phyloP scores from a whole-genome alignment of 2,888 invertebrate species.

The Lobophora halterata region DNA sequence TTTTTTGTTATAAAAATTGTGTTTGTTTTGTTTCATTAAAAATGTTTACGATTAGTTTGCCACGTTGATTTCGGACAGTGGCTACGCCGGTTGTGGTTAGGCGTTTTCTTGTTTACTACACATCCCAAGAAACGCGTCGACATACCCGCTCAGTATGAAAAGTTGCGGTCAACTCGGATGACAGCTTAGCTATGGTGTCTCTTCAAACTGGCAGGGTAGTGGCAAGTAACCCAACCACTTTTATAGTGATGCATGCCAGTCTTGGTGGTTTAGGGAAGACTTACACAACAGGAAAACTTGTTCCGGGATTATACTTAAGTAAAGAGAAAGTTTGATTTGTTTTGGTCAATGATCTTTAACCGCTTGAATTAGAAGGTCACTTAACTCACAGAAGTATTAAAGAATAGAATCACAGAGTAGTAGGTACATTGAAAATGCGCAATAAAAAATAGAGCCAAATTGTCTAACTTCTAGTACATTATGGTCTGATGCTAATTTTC shows the following conservation, averaged over 20 bases:
- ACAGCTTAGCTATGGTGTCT: slow-evolving; percentile 52
- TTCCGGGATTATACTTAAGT: slow-evolving; percentile 15
- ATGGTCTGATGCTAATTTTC: too few relatives aligned
- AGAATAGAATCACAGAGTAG: too few relatives aligned
- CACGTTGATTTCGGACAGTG: slow-evolving; percentile 68
- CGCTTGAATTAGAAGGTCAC: too few relatives aligned
- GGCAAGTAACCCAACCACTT: slow-evolving; percentile 43
- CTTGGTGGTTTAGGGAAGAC: slow-evolving; percentile 22
- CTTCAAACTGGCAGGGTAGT: slow-evolving; percentile 61
- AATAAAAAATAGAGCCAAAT: too few relatives aligned
- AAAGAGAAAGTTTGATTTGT: slow-evolving; percentile 21
- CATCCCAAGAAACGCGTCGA: slow-evolving; percentile 44
- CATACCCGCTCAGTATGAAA: slow-evolving; percentile 58
- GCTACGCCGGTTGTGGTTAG: slow-evolving; percentile 67
- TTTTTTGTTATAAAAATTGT: slow-evolving; percentile 17
- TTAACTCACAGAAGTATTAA: too few relatives aligned
- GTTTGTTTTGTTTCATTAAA: slow-evolving; percentile 18
- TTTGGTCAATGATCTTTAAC: slow-evolving; percentile 10
- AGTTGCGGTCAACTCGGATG: slow-evolving; percentile 42
- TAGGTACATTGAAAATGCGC: too few relatives aligned
- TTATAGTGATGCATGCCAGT: slow-evolving; percentile 21
- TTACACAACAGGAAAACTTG: slow-evolving; percentile 25
- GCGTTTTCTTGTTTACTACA: slow-evolving; percentile 64
- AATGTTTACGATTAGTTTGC: slow-evolving; percentile 41
- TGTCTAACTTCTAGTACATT: too few relatives aligned